These are phyloP conservation scores for Bemisia tabaci DNA, from an alignment of 1,140 invertebrate genomes.

Conservation along the genomic window DNA sequence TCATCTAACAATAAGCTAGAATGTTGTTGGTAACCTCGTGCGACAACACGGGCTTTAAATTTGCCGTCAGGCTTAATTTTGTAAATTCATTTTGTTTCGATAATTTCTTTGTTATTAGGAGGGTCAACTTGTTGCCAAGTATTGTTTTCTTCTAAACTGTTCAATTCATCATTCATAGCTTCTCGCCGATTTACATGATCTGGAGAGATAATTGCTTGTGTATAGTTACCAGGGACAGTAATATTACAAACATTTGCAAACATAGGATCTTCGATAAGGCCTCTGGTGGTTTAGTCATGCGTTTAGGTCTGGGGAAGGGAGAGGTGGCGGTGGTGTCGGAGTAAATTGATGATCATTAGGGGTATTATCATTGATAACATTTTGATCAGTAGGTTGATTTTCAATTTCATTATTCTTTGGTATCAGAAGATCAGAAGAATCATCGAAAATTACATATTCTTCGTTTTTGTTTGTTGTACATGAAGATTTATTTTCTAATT, in stretches of 20 bases:
- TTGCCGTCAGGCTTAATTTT: neutral
- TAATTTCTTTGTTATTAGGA: constrained; percentile 2
- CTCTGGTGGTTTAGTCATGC: too few relatives aligned
- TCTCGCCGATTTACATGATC: constrained; percentile 18
- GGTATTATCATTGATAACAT: too few relatives aligned
- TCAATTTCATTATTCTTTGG: too few relatives aligned
- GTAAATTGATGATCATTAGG: too few relatives aligned
- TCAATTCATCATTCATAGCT: constrained; percentile 17
- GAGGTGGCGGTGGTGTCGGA: too few relatives aligned
- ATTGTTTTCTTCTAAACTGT: constrained; percentile 4
- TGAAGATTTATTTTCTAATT: neutral
- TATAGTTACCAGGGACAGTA: constrained; percentile 8
- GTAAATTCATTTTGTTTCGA: constrained; percentile 10
- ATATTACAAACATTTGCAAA: too few relatives aligned
- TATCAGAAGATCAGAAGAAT: too few relatives aligned
- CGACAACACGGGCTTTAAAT: constrained; percentile 6
- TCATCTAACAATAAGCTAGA: constrained; percentile 1
- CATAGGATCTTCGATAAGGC: too few relatives aligned
- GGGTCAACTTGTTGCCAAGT: constrained; percentile 8
- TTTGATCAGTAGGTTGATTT: too few relatives aligned
- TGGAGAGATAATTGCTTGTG: constrained; percentile 15
- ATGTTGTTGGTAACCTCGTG: constrained; percentile 7
- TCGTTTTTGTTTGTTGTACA: too few relatives aligned
- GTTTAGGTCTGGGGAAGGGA: too few relatives aligned
- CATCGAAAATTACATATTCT: too few relatives aligned